Percentiles rank a stretch among this genome's conserved stretches.
phyloP scores from a whole-genome alignment of 1,140 invertebrate genomes.

The Wasmannia auropunctata region DNA sequence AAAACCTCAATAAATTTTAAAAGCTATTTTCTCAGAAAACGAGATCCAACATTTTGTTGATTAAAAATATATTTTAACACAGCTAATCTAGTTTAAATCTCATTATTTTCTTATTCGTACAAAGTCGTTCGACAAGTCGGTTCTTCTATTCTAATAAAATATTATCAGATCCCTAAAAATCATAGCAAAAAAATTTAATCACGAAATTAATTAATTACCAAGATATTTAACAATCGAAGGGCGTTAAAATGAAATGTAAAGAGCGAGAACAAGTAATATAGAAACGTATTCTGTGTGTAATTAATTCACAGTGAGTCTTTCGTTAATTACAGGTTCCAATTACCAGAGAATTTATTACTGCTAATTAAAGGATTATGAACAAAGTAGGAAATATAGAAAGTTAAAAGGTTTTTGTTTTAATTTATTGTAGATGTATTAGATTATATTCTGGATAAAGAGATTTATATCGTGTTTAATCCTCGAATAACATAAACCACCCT shows the following conservation, averaged over 20 bases:
- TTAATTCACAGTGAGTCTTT: constrained; percentile 15
- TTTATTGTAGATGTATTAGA: background rate
- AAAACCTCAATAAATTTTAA: background rate
- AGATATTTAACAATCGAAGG: constrained; percentile 5
- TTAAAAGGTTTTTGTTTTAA: background rate
- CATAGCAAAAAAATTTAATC: constrained; percentile 15
- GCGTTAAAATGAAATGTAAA: background rate
- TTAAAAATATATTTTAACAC: constrained; percentile 34
- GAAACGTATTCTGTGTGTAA: constrained; percentile 2
- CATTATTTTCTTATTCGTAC: background rate
- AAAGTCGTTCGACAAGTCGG: background rate
- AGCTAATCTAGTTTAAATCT: background rate
- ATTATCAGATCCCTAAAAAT: background rate
- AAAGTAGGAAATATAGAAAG: background rate
- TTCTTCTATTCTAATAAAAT: constrained; percentile 10
- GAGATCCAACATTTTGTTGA: background rate
- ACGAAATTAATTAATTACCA: constrained; percentile 43
- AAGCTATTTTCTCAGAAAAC: constrained; percentile 17
- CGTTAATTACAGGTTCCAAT: background rate
- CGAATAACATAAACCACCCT: background rate
- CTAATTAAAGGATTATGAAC: background rate
- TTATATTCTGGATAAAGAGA: background rate
- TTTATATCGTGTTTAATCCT: background rate
- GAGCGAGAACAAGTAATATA: background rate
- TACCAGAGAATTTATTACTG: constrained; percentile 10